Conservation (phyloP, 2,888 invertebrate species). For the Mesorhabditis belari region DNA sequence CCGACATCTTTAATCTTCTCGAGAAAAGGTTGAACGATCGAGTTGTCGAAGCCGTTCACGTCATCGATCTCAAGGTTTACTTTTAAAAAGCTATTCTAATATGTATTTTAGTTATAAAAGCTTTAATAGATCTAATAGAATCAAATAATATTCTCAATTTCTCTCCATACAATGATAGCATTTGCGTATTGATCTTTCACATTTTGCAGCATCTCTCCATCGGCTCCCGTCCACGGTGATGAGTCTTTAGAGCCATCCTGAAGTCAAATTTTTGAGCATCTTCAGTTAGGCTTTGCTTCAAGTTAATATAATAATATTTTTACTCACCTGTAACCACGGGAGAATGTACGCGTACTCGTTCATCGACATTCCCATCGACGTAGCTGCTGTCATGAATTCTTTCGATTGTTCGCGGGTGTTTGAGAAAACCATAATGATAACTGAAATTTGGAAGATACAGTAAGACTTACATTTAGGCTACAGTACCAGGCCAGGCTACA, state of each 20-base stretch:
- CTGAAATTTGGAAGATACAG: constrained; percentile 20
- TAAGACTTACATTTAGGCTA: too few species aligned
- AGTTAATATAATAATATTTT: background rate
- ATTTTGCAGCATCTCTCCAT: constrained; percentile 49
- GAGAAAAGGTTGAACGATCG: constrained; percentile 28
- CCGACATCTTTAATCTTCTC: constrained; percentile 31
- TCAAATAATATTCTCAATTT: background rate
- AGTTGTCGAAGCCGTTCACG: constrained; percentile 35
- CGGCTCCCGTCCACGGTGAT: constrained; percentile 49
- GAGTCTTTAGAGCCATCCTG: constrained; percentile 46
- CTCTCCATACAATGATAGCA: constrained; percentile 38
- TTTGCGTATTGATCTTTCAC: constrained; percentile 48
- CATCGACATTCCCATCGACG: constrained; percentile 19
- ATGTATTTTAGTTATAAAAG: background rate
- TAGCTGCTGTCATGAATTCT: constrained; percentile 30
- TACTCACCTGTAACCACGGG: constrained; percentile 29
- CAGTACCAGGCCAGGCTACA: too few species aligned
- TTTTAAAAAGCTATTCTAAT: background rate
- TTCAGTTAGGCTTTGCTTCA: too few species aligned
- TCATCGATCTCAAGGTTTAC: constrained; percentile 25
- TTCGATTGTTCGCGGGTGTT: constrained; percentile 27
- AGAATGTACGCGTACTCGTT: constrained; percentile 31
- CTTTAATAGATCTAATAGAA: background rate
- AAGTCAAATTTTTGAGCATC: background rate
- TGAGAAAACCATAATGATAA: constrained; percentile 28